These are phyloP conservation scores for Percopsis omiscomaycus DNA, from an alignment of 2,797 vertebrate genomes.

Conservation along the genomic window DNA sequence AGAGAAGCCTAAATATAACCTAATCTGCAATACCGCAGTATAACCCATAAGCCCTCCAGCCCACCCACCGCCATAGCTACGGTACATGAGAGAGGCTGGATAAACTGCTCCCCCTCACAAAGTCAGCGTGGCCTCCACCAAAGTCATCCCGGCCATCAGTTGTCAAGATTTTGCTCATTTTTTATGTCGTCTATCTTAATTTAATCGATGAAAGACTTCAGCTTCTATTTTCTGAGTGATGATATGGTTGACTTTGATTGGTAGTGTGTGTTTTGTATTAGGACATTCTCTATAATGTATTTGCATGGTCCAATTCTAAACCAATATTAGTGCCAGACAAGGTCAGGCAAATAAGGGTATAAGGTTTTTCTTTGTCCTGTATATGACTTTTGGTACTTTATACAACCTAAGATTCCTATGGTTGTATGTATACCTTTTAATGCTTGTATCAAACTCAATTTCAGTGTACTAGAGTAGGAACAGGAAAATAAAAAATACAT, in stretches of 20 bases:
- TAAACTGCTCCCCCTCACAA: background rate
- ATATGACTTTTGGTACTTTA: background rate
- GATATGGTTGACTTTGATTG: background rate
- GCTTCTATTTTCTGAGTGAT: background rate
- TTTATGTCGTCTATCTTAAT: background rate
- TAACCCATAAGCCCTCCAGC: background rate
- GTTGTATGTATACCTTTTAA: background rate
- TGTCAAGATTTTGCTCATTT: background rate
- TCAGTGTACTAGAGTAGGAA: background rate
- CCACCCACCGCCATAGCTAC: background rate
- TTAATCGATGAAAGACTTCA: background rate
- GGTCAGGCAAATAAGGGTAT: background rate
- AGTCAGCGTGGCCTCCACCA: background rate
- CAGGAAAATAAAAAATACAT: background rate
- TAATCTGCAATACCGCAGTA: background rate
- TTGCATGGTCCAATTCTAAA: background rate
- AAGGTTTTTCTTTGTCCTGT: background rate
- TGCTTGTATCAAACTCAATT: background rate
- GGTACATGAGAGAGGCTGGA: background rate
- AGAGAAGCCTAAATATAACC: slow-evolving; percentile 5
- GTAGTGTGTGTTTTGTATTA: background rate
- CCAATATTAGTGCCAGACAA: background rate
- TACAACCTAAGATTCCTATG: background rate
- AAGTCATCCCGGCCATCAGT: background rate
- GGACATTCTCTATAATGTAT: background rate